Evolutionary conservation across 2,888 invertebrate species (phyloP), one percentile per base, ranked within the genome.

Genomic region (Hydropsyche betteni): DNA sequence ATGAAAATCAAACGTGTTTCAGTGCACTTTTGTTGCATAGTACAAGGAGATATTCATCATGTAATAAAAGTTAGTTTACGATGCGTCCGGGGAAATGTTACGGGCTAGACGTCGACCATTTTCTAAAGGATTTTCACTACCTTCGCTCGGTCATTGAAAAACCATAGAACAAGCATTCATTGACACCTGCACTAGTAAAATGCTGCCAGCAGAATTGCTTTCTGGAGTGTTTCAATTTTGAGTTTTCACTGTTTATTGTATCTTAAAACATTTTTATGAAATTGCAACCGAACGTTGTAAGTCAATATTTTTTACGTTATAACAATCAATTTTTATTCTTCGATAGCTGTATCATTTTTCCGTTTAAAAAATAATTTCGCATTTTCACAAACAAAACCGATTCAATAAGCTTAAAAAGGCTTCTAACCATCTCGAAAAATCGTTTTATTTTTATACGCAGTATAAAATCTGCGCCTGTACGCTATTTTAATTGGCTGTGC

Each of bases 401-500:
- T 38, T 69, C 44, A 44, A 69, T 69, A 52, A 14, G 53, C 52
- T 12, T 52, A 16, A 16, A n/a, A 33, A 70, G 3, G 53, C 53
- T 2, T 16, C 14, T 24, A 24, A 24, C 24, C 24, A 24, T 24
- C 24, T 16, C 5, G 69, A 50, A 50, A 69, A 58, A 51, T 38
- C 69, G 38, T 69, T 69, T 70, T 52, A 51, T 70, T 70, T 70
- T 70, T 52, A 70, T 52, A 53, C 53, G 70, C 70, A 70, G 52
- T 7, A 52, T 53, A 53, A 70, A 70, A 70, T 70, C 70, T 70
- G 52, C 55, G 53, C 53, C 16, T 24, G 70, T 70, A 44, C 50
- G 53, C 61, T 58, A 76, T 74, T 74, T 76, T 75, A 72, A 77
- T 75, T 72, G 74, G 75, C 71, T 12, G 38, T 68, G 50, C 71